phyloP scores from a whole-genome alignment of 1,140 invertebrate species.

The Contarinia nasturtii region DNA sequence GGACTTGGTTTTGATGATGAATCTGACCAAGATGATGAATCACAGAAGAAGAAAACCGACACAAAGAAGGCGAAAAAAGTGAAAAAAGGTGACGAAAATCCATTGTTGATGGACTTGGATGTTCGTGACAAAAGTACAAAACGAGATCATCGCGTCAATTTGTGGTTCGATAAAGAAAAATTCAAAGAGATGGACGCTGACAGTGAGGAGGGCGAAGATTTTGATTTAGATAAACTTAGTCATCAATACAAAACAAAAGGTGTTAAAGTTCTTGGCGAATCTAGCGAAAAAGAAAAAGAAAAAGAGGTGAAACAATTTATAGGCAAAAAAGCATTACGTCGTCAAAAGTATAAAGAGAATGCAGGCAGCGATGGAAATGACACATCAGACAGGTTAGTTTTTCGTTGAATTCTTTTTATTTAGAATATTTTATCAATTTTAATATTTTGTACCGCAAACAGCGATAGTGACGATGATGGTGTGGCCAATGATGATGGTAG shows the following conservation, averaged over 20 bases:
- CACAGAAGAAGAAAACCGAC: slow-evolving; percentile 20
- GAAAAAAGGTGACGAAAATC: slow-evolving; percentile 36
- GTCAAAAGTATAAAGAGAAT: slow-evolving; percentile 16
- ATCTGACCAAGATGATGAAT: slow-evolving; percentile 17
- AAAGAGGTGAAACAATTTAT: slow-evolving; percentile 1
- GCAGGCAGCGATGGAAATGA: slow-evolving; percentile 13
- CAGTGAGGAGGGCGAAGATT: slow-evolving; percentile 59
- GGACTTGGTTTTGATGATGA: slow-evolving; percentile 33
- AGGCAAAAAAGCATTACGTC: slow-evolving; percentile 20
- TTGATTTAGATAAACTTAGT: slow-evolving; percentile 63
- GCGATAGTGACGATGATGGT: slow-evolving; percentile 15
- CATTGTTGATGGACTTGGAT: slow-evolving; percentile 70
- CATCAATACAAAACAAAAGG: slow-evolving; percentile 55
- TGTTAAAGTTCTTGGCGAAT: slow-evolving; percentile 17
- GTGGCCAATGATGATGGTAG: slow-evolving; percentile 25
- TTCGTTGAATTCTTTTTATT: slow-evolving; percentile 1
- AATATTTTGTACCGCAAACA: slow-evolving; percentile 11
- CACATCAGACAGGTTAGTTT: slow-evolving; percentile 21
- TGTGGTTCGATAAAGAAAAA: slow-evolving; percentile 81
- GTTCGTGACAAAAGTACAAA: slow-evolving; percentile 48
- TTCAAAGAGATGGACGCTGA: slow-evolving; percentile 68
- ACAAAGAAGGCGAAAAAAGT: slow-evolving; percentile 22
- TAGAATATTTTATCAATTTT: too few species aligned
- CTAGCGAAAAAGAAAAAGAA: slow-evolving; percentile 5
- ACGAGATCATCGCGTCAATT: slow-evolving; percentile 51